A percentile compares a stretch with the other conserved stretches of the same genome.
Evolutionary conservation across 2,888 invertebrate genomes (phyloP).

Genomic region (Melanotus villosus): DNA sequence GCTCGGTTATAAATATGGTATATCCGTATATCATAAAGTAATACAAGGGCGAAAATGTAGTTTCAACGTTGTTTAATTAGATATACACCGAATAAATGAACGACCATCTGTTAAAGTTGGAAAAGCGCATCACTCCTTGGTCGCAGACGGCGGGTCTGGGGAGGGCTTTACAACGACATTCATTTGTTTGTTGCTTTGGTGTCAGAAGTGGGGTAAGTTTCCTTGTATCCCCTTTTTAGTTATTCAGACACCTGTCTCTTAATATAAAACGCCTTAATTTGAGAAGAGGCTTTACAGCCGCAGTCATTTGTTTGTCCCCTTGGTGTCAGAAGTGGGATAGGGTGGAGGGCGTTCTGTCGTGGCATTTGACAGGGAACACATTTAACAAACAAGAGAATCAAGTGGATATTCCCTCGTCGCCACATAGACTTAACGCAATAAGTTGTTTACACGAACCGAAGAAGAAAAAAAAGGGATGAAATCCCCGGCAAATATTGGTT

Average conservation of each 20-base stretch:
- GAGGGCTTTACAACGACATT: no score
- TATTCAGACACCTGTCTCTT: no score
- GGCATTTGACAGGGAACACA: not conserved
- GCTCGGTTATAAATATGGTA: not conserved
- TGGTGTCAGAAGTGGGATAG: no score
- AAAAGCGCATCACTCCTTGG: conserved; percentile 3
- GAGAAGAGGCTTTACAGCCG: no score
- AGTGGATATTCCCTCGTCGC: conserved; percentile 3
- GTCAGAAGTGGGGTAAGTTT: no score
- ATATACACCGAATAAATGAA: not conserved
- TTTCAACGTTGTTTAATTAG: conserved; percentile 15
- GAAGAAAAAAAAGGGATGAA: conserved; percentile 6
- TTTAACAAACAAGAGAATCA: conserved; percentile 20
- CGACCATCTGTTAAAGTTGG: no score
- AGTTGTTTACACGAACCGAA: conserved; percentile 28
- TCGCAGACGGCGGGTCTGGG: not conserved
- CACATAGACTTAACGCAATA: conserved; percentile 17
- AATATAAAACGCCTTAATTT: no score
- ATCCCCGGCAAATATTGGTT: conserved; percentile 24
- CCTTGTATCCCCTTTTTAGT: no score
- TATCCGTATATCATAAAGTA: conserved; percentile 11
- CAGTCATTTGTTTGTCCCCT: no score
- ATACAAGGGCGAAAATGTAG: conserved; percentile 2
- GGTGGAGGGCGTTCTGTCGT: no score
- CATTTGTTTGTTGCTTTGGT: no score